Conservation (phyloP, 2,888 invertebrate species). For the Endomychus coccineus region DNA sequence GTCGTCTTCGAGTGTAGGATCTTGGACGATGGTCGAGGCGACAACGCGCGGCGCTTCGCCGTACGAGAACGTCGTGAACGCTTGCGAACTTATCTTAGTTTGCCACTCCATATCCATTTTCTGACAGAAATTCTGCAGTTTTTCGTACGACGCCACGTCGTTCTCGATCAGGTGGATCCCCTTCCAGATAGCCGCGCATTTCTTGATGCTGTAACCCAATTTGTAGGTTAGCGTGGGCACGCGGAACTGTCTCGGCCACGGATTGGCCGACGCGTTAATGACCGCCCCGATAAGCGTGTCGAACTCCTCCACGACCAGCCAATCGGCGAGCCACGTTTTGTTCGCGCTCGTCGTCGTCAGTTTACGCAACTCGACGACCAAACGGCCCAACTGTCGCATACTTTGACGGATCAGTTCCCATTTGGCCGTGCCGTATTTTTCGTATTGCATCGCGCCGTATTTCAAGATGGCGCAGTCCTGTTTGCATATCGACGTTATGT, state of each 20-base stretch:
- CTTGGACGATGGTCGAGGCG: no score
- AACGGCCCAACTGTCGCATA: constrained; percentile 1
- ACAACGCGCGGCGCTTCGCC: no score
- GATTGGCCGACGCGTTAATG: not conserved
- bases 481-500: not conserved
- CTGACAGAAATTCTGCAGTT: not conserved
- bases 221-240: not conserved
- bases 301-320: not conserved
- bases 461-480: not conserved
- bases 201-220: not conserved
- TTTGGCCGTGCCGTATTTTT: not conserved
- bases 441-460: not conserved
- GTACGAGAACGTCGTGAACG: not conserved
- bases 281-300: not conserved
- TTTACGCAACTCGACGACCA: not conserved
- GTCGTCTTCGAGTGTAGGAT: no score
- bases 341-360: not conserved
- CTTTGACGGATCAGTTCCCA: not conserved
- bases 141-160: not conserved
- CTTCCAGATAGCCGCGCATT: not conserved
- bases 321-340: not conserved
- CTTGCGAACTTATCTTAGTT: not conserved
- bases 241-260: not conserved
- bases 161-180: not conserved
- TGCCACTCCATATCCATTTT: not conserved